Base-by-base conservation (phyloP, 2,888 invertebrate species). In the Drosophila eohydei region DNA sequence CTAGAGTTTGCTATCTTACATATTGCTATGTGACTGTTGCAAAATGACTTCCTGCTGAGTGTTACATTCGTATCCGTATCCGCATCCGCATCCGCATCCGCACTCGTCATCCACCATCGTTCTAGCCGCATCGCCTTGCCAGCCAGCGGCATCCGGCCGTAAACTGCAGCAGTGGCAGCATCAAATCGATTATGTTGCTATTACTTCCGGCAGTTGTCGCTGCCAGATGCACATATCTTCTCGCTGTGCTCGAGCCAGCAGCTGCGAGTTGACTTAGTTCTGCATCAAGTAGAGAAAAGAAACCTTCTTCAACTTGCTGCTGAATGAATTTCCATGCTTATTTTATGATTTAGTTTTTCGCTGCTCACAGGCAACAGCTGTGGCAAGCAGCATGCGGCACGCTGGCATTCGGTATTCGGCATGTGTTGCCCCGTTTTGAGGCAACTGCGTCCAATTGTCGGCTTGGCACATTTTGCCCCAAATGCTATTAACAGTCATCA, bases 111-210 rank as follows among this genome's bases (percentile, higher is more conserved):
- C 16, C 32, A 14, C 5, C 48, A 21, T n/a, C 16, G 12, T 7
- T 28, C 30, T 16, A 32, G 28, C 48, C 61, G 52, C 36, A 6
- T 26, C 11, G 38, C 32, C 58, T 44, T 56, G 43, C 62, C 38
- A 46, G 51, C 61, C 43, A 59, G 40, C 43, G 68, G 62, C 67
- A 80, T 73, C 55, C 78, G 71, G 60, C 78, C 50, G 80, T 78
- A 83, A 85, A 73, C 74, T 84, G 83, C 78, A 78, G 74, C 75
- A 64, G 62, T 60, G 69, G 77, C 80, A 74, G 77, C 78, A 74
- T 71, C 87, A 83, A 88, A 88, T 86, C 85, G 85, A 86, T 88
- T 86, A 87, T 83, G 85, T 83, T 89, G 83, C 87, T 87, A 87
- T 89, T 87, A 89, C 83, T 89, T 87, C 87, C 86, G 82, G 79